A percentile compares a stretch with the other conserved stretches of the same genome.
Conservation (phyloP, 2,888 invertebrate species). For the Hemicrepidius hirtus region DNA sequence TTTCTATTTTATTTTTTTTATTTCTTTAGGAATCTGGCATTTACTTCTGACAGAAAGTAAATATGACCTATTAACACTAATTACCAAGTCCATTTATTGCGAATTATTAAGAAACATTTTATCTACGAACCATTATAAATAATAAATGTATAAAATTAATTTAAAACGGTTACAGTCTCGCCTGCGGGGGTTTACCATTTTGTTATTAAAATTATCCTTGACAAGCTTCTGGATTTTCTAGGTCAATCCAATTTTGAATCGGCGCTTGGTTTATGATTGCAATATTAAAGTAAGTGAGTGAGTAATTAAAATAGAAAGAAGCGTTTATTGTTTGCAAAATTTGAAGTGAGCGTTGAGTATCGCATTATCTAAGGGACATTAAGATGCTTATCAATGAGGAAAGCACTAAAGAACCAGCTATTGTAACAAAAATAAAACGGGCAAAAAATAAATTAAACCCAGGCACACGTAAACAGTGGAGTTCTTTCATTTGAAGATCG, state of each 20-base stretch:
- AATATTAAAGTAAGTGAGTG: too few relatives aligned
- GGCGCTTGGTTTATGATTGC: too few relatives aligned
- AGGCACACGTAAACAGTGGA: constrained; percentile 54
- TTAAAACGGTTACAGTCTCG: too few relatives aligned
- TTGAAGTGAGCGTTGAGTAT: constrained; percentile 35
- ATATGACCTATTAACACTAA: too few relatives aligned
- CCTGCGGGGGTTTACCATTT: too few relatives aligned
- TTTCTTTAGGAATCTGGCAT: too few relatives aligned
- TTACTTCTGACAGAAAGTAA: too few relatives aligned
- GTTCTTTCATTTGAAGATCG: constrained; percentile 57
- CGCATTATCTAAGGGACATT: constrained; percentile 47
- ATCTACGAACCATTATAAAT: constrained; percentile 1
- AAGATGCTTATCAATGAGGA: constrained; percentile 46
- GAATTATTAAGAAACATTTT: constrained; percentile 14
- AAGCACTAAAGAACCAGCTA: constrained; percentile 51
- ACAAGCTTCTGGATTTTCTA: too few relatives aligned
- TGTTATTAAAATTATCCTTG: too few relatives aligned
- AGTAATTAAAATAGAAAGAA: neutral
- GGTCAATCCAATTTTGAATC: too few relatives aligned
- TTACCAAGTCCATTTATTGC: constrained; percentile 12
- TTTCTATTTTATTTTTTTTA: too few relatives aligned
- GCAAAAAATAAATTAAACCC: constrained; percentile 54
- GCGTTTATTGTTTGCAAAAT: constrained; percentile 5
- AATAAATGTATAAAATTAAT: constrained; percentile 7
- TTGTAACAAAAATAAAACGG: constrained; percentile 54